Evolutionary conservation across 2,797 vertebrate genomes (phyloP).

Genomic region (Gymnothorax javanicus): DNA sequence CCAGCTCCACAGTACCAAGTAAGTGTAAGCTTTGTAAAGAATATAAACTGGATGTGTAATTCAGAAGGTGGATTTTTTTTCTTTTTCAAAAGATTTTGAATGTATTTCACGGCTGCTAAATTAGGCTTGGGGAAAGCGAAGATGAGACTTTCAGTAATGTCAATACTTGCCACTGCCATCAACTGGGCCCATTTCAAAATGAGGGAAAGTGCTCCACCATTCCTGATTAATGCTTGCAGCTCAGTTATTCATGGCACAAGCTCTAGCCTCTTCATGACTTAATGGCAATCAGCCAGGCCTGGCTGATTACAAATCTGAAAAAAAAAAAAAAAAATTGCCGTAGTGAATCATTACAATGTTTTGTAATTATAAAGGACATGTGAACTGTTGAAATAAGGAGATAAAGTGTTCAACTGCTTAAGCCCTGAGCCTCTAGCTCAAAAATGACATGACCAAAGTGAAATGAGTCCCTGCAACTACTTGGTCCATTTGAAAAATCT

Average conservation of each 20-base stretch:
- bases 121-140: slow-evolving; percentile 23
- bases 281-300: slow-evolving; percentile 39
- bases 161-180: neutral
- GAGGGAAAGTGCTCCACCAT: slow-evolving; percentile 27
- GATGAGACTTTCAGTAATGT: slow-evolving; percentile 25
- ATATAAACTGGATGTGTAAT: slow-evolving; percentile 31
- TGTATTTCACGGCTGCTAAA: slow-evolving; percentile 19
- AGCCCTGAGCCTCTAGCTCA: neutral
- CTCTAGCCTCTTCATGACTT: slow-evolving; percentile 19
- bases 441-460: too few relatives aligned
- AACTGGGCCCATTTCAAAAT: slow-evolving; percentile 19
- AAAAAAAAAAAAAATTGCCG: slow-evolving; percentile 1
- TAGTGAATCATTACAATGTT: neutral
- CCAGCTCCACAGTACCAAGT: neutral
- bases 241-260: slow-evolving; percentile 26
- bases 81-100: neutral
- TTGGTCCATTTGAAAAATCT: too few relatives aligned
- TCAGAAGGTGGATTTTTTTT: slow-evolving; percentile 21
- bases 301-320: slow-evolving; percentile 40
- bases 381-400: slow-evolving; percentile 14
- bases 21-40: slow-evolving; percentile 22
- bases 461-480: too few relatives aligned
- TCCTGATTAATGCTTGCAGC: slow-evolving; percentile 41
- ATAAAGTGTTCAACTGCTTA: neutral
- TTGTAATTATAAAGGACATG: slow-evolving; percentile 43